Percentiles rank a stretch among this genome's conserved stretches.
phyloP scores from a whole-genome alignment of 2,113 vertebrate genomes.

The Terrapene triunguis region DNA sequence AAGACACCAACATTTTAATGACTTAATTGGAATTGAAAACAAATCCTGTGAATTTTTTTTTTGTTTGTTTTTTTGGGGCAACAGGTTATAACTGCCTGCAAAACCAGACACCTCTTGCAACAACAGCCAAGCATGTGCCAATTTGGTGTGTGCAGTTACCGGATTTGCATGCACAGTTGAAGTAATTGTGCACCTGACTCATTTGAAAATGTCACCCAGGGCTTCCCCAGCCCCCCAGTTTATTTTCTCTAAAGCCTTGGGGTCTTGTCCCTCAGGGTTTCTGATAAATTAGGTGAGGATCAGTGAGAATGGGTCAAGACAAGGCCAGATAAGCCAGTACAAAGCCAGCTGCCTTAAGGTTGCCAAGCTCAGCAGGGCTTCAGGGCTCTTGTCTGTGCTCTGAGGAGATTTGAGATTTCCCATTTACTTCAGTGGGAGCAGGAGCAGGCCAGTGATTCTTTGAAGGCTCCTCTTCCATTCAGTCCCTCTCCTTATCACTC shows the following conservation, averaged over 20 bases:
- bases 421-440: not conserved
- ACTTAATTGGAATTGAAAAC: not conserved
- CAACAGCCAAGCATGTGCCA: not conserved
- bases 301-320: not conserved
- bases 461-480: constrained; percentile 38
- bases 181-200: not conserved
- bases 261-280: not conserved
- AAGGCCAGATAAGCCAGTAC: constrained; percentile 7
- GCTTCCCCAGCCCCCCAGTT: not conserved
- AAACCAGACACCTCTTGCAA: not conserved
- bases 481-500: constrained; percentile 38
- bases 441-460: constrained; percentile 27
- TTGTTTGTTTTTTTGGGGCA: not conserved
- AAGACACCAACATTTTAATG: not conserved
- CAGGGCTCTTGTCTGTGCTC: not conserved
- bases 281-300: not conserved
- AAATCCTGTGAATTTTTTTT: not conserved
- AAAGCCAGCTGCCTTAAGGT: constrained; percentile 3
- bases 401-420: constrained; percentile 6
- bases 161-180: not conserved
- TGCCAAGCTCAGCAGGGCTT: constrained; percentile 2
- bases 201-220: not conserved
- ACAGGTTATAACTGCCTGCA: not conserved
- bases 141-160: not conserved
- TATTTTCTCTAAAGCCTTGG: not conserved